Base-by-base conservation (phyloP, 2,888 invertebrate genomes). In the Eurois occulta region DNA sequence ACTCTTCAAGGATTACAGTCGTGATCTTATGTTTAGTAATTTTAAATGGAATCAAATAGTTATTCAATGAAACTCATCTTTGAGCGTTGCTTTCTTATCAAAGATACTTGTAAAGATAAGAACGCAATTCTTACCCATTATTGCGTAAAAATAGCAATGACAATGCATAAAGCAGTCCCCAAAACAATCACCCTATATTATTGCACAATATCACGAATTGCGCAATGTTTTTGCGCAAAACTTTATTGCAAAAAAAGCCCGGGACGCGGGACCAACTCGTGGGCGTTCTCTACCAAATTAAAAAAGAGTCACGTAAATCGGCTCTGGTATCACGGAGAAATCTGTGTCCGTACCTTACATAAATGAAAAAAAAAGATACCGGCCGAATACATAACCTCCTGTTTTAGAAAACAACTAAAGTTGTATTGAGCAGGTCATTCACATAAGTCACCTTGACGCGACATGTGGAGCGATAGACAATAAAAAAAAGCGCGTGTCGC, bases 131-230 rank as follows among this genome's bases (percentile, higher is more conserved):
- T 66, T 74, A 16, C 58, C 24, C 3, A 43, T 66, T 74, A 52
- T 79, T 81, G 74, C 48, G 66, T 74, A 81, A 74, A 80, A 79
- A 52, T 16, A 16, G 1, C 24, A 10, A 24, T 74, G 81, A 74
- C 28, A 21, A 0, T 62, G 81, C 72, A 72, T 13, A 41, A 65
- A 3, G 32, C 35, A 1, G 28, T 35, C 35, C 35, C 16, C n/a
- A n/a, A 3, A 41, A 0, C 65, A n/a, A n/a, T 8, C 3, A n/a
- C n/a, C 16, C n/a, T 38, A 16, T 8, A 65, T 18, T 41, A 16
- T 41, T 41, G 41, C 35, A 13, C 65, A 65, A 65, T 41, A n/a
- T 65, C 13, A 41, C 4, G 38, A 16, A 65, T 38, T 65, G 65
- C 65, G n/a, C 65, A 65, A 65, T 65, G 21, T 65, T n/a, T 65